phyloP scores from a whole-genome alignment of 2,888 invertebrate species.

The Cantharis flavilabris region DNA sequence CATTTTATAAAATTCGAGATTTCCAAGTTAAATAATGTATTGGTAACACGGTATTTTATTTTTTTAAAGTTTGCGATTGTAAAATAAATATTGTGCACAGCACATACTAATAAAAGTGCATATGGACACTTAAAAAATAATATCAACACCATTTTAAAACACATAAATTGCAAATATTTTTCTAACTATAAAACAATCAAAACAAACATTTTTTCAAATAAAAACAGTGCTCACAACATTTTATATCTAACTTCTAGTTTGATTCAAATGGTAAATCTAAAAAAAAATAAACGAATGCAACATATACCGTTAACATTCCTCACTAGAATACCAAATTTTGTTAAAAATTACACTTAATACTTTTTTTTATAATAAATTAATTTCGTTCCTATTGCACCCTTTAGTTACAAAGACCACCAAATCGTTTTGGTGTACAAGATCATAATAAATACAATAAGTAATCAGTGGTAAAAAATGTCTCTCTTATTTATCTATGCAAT shows the following conservation, averaged over 20 bases:
- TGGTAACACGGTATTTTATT: not conserved
- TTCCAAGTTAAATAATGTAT: not conserved
- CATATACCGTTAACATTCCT: not conserved
- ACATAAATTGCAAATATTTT: not conserved
- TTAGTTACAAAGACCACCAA: not conserved
- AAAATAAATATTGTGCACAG: constrained; percentile 31
- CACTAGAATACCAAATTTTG: not conserved
- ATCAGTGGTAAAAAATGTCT: constrained; percentile 12
- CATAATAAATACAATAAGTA: not conserved
- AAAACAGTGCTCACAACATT: not conserved
- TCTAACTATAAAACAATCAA: not conserved
- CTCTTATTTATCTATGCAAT: constrained; percentile 5
- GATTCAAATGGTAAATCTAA: not conserved
- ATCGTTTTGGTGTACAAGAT: not conserved
- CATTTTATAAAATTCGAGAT: not conserved
- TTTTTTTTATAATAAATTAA: not conserved
- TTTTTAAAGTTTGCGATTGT: not conserved
- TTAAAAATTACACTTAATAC: not conserved
- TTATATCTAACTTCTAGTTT: not conserved
- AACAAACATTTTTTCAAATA: not conserved
- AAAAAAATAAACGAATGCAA: not conserved
- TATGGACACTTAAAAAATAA: constrained; percentile 15
- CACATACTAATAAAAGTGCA: constrained; percentile 33
- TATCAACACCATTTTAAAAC: constrained; percentile 7
- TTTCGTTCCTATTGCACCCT: constrained; percentile 19